These are phyloP conservation scores for Panthera uncia DNA, from an alignment of 2,113 vertebrate species.

Conservation along the genomic window DNA sequence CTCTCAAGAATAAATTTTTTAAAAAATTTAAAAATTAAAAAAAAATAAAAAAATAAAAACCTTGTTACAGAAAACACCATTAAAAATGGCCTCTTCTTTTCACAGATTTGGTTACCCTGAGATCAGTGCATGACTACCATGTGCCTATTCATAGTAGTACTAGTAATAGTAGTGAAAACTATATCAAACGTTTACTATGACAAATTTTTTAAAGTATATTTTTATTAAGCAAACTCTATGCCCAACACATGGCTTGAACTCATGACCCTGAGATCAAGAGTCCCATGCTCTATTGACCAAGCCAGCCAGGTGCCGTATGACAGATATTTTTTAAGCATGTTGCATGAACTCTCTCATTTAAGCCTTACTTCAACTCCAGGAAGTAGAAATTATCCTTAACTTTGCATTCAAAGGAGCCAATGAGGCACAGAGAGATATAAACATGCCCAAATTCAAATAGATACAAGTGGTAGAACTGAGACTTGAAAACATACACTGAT, in stretches of 20 bases:
- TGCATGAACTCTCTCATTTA: not conserved
- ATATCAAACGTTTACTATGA: not conserved
- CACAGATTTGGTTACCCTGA: not conserved
- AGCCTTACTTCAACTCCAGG: not conserved
- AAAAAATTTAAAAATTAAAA: too few relatives aligned
- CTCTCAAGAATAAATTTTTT: too few relatives aligned
- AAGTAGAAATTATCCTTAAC: too few relatives aligned
- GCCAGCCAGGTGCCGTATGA: not conserved
- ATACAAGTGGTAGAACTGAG: not conserved
- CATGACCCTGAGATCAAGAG: not conserved
- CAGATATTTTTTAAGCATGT: not conserved
- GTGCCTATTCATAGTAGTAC: not conserved
- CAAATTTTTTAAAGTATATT: not conserved
- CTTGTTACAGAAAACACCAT: not conserved
- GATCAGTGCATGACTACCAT: not conserved
- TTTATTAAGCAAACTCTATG: not conserved
- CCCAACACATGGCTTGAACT: not conserved
- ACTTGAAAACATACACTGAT: not conserved
- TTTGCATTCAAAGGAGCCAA: not conserved
- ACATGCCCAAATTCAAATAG: not conserved
- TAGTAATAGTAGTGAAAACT: not conserved
- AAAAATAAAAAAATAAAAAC: not conserved
- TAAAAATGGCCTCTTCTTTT: not conserved
- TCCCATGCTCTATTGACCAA: not conserved
- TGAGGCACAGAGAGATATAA: not conserved